Conservation (phyloP, 2,888 invertebrate species). For the Strigamia maritima region DNA sequence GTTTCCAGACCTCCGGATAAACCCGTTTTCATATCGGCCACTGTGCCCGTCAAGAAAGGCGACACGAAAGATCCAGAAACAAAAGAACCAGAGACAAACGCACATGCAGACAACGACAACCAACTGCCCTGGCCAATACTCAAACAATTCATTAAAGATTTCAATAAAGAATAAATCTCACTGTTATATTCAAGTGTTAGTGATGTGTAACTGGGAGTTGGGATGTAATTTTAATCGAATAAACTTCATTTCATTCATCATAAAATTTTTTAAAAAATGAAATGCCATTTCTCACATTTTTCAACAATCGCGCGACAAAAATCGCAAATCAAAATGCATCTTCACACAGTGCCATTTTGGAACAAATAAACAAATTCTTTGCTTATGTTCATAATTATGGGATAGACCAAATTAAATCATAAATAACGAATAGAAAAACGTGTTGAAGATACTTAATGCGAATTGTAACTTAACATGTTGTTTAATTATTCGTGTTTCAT, state of each 20-base stretch:
- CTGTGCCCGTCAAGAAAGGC: not conserved
- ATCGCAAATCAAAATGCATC: no score
- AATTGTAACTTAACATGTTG: not conserved
- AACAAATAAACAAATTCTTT: no score
- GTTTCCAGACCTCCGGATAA: not conserved
- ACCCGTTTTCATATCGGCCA: constrained; percentile 19
- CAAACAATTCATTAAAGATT: not conserved
- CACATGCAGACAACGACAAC: not conserved
- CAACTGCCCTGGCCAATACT: not conserved
- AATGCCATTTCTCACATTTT: no score
- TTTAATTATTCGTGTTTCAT: not conserved
- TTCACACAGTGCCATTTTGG: no score
- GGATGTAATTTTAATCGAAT: not conserved
- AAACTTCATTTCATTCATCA: no score
- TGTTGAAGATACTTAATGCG: no score
- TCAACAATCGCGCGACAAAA: no score
- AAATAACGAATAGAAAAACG: no score
- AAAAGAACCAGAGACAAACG: not conserved
- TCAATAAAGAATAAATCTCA: not conserved
- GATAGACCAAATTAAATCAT: no score
- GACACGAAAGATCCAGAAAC: not conserved
- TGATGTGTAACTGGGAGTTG: not conserved
- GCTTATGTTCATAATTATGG: no score
- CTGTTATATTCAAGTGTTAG: not conserved
- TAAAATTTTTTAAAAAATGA: no score